Conservation (phyloP, 2,113 vertebrate genomes). For the Puntigrus tetrazona region DNA sequence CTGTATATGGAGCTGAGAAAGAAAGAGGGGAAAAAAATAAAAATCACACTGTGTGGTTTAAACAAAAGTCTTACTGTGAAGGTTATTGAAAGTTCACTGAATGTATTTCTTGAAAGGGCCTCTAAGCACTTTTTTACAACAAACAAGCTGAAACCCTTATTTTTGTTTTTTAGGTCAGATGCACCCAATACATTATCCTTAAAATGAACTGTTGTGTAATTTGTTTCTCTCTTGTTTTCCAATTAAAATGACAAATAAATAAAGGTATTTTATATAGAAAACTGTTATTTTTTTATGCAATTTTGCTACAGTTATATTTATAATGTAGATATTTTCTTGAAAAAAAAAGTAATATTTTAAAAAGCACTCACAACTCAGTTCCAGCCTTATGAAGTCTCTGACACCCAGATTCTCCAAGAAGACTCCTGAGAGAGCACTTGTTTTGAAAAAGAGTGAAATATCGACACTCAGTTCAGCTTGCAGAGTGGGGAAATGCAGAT, state of each 20-base stretch:
- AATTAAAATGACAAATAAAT: neutral
- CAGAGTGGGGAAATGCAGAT: constrained; percentile 91
- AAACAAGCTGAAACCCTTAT: neutral
- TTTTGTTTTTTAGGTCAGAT: neutral
- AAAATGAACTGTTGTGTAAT: neutral
- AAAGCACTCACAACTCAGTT: constrained; percentile 89
- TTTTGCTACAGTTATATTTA: neutral
- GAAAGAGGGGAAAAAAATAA: neutral
- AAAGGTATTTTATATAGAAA: neutral
- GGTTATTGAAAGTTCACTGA: neutral
- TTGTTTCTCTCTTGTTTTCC: neutral
- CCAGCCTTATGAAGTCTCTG: constrained; percentile 89
- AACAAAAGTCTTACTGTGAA: neutral
- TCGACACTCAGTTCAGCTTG: constrained; percentile 87
- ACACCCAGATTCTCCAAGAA: constrained; percentile 94
- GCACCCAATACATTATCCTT: neutral
- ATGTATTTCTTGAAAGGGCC: neutral
- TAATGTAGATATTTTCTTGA: neutral
- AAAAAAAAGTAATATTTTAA: neutral
- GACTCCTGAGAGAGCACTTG: constrained; percentile 82
- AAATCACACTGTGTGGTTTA: neutral
- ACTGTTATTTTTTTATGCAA: neutral
- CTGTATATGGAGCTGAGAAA: constrained; percentile 76
- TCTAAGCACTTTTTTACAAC: neutral
- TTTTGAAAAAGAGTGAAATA: constrained; percentile 97